phyloP scores from a whole-genome alignment of 2,113 vertebrate genomes.

The Caretta caretta region DNA sequence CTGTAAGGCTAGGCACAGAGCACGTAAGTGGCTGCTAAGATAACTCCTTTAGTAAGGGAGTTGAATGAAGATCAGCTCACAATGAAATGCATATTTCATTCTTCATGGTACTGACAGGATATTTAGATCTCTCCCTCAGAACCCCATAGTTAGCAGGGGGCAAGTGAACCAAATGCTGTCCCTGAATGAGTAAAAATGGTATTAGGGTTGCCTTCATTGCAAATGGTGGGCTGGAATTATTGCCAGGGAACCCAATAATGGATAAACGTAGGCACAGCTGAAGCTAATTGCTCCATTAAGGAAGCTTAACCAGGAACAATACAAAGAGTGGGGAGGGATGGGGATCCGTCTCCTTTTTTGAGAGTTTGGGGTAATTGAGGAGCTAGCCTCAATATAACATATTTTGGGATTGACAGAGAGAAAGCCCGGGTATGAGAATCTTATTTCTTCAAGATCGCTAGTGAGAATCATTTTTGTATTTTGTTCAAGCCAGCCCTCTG shows the following conservation, averaged over 20 bases:
- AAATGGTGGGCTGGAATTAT: neutral
- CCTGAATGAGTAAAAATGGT: neutral
- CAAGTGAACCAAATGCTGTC: neutral
- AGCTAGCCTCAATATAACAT: neutral
- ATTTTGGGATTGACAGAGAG: neutral
- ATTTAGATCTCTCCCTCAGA: neutral
- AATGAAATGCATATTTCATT: neutral
- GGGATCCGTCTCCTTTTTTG: neutral
- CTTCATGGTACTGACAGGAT: neutral
- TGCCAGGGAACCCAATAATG: neutral
- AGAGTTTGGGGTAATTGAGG: neutral
- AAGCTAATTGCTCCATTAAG: neutral
- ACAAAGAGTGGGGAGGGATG: neutral
- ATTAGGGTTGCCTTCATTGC: neutral
- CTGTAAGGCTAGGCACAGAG: neutral
- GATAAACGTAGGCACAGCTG: neutral
- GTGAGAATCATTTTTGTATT: neutral
- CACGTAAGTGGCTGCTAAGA: neutral
- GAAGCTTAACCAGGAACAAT: neutral
- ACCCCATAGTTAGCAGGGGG: neutral
- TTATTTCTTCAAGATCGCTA: neutral
- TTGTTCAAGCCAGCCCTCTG: neutral
- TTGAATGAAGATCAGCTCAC: neutral
- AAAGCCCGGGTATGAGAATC: neutral
- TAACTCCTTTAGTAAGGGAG: neutral